Base-by-base conservation (phyloP, 1,140 invertebrate genomes). In the Drosophila setifemur region DNA sequence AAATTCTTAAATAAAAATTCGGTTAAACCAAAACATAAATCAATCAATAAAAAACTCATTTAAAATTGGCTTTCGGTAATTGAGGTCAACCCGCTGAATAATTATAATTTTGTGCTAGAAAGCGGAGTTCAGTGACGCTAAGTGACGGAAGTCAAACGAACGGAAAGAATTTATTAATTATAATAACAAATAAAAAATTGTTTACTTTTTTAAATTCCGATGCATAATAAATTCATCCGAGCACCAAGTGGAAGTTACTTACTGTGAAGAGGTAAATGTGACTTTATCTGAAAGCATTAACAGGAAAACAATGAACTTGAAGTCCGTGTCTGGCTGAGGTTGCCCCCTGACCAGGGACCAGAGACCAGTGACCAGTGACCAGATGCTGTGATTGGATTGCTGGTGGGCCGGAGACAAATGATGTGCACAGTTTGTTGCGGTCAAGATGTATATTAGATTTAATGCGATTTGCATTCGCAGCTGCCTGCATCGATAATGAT, bases 361-460 rank as follows among this genome's bases (percentile, higher is more conserved):
- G 39, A 8, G 40, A 8, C n/a, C n/a, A n/a, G n/a, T n/a, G n/a
- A n/a, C n/a, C n/a, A n/a, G 9, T 16, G 25, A 8, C n/a, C 23
- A 25, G n/a, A 9, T 11, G 19, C 42, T 9, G 14, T 9, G 7
- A 33, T 3, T 23, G 2, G 11, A 1, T 8, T 16, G 8, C 21
- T 23, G 19, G 11, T 50, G 29, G 12, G 37, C 12, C 8, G 31
- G 14, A 25, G 35, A 40, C 61, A 73, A 75, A 76, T 81, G 52
- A 60, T 81, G 70, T 64, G 76, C 71, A 54, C 61, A 70, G 79
- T 78, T 83, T 66, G 55, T 74, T 83, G 79, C 53, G 79, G 79
- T 83, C 58, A 37, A 52, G 48, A 29, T 63, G 81, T 75, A 83
- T 86, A 83, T 83, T 83, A 83, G 83, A 83, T 79, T 73, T 85